Base-by-base conservation (phyloP, 2,797 vertebrate genomes). In the Onychomys leucogaster region DNA sequence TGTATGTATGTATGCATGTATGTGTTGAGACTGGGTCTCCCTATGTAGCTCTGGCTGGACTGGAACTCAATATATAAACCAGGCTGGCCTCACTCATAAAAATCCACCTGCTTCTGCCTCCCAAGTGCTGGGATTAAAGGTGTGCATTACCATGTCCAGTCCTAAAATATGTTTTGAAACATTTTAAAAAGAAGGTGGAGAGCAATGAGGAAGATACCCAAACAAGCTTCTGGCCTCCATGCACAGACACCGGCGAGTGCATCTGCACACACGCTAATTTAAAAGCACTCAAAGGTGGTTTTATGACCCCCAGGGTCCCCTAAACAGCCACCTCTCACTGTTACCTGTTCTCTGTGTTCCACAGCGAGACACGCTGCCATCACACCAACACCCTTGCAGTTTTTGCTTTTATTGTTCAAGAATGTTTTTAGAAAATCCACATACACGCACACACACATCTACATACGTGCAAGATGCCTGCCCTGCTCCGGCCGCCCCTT, bases 361-460 rank as follows among this genome's bases (percentile, higher is more conserved):
- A 37, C 37, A 85, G 37, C 2, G 61, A 95, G 69, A 96, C 69
- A 88, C 0, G 0, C 17, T 16, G 29, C 90, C 37, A 93, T 61
- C 94, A 90, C 2, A 49, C 4, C 2, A 1, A 87, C 32, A n/a
- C 4, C 55, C 37, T 9, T 3, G 78, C 80, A 59, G 63, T 94
- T 89, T 92, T 93, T 94, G 49, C 63, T 92, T 98, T 97, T 97
- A 98, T 98, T 97, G 94, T 75, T 96, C 69, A 96, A 97, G 78
- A 97, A 95, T 82, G 27, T 94, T 46, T 94, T 94, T 96, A 97
- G 49, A 97, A 98, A 97, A 97, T 27, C 6, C 94, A 81, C 76
- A 90, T 75, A 17, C 52, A 27, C 67, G 41, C n/a, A 85, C n/a
- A 3, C 89, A 82, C 78, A 65, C 57, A 85, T 84, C 65, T 86